Conservation (phyloP, 2,113 vertebrate species). For the Dendropsophus ebraccatus region DNA sequence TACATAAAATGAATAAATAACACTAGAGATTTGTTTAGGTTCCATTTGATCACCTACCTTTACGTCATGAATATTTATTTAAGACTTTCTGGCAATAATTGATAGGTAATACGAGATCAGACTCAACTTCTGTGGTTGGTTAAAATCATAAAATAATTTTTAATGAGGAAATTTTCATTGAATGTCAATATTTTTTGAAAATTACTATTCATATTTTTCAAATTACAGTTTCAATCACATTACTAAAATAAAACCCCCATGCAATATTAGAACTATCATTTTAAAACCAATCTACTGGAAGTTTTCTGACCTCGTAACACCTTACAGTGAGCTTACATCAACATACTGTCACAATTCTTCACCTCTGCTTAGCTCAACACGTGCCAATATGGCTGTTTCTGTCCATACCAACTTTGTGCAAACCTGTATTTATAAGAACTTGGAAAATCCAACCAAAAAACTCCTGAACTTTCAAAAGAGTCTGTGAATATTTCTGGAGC, state of each 20-base stretch:
- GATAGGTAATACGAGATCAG: conserved; percentile 68
- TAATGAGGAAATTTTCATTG: background rate
- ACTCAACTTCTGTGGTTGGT: conserved; percentile 71
- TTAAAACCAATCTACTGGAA: conserved; percentile 70
- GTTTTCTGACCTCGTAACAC: conserved; percentile 76
- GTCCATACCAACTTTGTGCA: conserved; percentile 61
- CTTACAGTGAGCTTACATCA: conserved; percentile 59
- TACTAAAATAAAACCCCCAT: background rate
- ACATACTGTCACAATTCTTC: background rate
- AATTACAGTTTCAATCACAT: too few relatives aligned
- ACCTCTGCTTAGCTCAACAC: background rate
- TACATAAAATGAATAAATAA: conserved; percentile 63
- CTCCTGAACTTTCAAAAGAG: conserved; percentile 31
- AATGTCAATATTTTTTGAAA: too few relatives aligned
- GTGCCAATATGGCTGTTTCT: background rate
- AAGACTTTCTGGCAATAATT: conserved; percentile 91
- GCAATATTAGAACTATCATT: too few relatives aligned
- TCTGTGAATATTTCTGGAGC: conserved; percentile 67
- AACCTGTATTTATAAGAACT: conserved; percentile 66
- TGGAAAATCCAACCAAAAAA: conserved; percentile 19
- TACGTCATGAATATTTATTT: conserved; percentile 83
- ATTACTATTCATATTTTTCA: too few relatives aligned
- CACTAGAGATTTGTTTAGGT: conserved; percentile 66
- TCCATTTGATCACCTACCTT: conserved; percentile 92
- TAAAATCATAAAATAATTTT: conserved; percentile 37